phyloP scores from a whole-genome alignment of 1,140 invertebrate genomes.

The Drosophila pseudoananassae region DNA sequence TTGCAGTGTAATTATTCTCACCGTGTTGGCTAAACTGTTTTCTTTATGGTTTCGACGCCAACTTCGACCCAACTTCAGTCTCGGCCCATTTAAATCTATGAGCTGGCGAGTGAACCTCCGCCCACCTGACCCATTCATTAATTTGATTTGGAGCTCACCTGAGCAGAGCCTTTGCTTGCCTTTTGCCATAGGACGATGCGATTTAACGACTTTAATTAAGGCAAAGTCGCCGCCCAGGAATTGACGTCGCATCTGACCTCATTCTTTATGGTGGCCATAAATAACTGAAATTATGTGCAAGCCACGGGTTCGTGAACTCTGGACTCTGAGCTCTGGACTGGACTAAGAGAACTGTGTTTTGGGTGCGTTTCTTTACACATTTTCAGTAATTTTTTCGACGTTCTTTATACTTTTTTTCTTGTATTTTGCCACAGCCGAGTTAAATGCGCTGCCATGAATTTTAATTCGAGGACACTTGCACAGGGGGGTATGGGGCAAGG shows the following conservation, averaged over 20 bases:
- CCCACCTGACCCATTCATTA: slow-evolving; percentile 68
- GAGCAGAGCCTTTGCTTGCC: not conserved
- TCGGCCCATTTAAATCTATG: slow-evolving; percentile 73
- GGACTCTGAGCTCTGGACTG: slow-evolving; percentile 7
- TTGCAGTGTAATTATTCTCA: not conserved
- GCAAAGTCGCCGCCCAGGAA: slow-evolving; percentile 62
- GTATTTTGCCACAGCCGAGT: slow-evolving; percentile 56
- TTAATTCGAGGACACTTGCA: slow-evolving; percentile 80
- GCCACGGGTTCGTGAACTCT: slow-evolving; percentile 43
- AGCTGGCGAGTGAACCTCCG: slow-evolving; percentile 59
- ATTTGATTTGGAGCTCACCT: slow-evolving; percentile 66
- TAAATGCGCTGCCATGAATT: slow-evolving; percentile 79
- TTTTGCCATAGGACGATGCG: slow-evolving; percentile 22
- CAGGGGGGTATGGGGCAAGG: slow-evolving; percentile 10
- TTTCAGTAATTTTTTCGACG: slow-evolving; percentile 21
- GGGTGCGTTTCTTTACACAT: slow-evolving; percentile 30
- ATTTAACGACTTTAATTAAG: slow-evolving; percentile 80
- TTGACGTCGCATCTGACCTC: slow-evolving; percentile 70
- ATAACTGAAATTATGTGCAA: slow-evolving; percentile 80
- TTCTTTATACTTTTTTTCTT: slow-evolving; percentile 39
- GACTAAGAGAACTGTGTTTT: slow-evolving; percentile 16
- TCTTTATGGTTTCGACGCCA: slow-evolving; percentile 33
- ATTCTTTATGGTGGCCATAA: slow-evolving; percentile 75
- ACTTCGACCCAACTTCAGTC: slow-evolving; percentile 6
- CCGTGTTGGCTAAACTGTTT: slow-evolving; percentile 1